These are phyloP conservation scores for Aepyceros melampus DNA, from an alignment of 2,113 vertebrate species.

Conservation along the genomic window DNA sequence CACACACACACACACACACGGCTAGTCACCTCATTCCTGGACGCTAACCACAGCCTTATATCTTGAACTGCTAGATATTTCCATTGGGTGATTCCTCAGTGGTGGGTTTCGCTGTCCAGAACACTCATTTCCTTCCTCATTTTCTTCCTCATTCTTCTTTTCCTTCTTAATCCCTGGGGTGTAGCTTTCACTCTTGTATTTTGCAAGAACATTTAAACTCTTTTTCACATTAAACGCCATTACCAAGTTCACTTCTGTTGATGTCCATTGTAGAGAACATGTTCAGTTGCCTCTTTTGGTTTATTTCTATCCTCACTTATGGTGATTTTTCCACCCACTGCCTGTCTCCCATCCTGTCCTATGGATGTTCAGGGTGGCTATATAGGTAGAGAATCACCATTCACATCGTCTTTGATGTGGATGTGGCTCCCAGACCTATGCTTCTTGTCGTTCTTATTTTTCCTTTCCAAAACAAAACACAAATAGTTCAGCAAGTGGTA, in stretches of 20 bases:
- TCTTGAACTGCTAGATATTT: neutral
- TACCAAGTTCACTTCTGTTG: neutral
- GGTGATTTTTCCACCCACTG: rapidly evolving
- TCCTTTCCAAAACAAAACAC: neutral
- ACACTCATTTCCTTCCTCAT: neutral
- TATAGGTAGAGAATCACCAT: neutral
- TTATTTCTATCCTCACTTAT: neutral
- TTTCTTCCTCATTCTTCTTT: neutral
- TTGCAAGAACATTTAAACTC: neutral
- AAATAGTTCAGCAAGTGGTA: neutral
- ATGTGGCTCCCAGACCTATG: neutral
- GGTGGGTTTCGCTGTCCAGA: neutral
- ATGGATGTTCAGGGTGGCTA: neutral
- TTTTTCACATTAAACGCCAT: neutral
- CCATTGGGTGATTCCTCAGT: neutral
- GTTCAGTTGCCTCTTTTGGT: neutral
- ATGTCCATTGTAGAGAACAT: neutral
- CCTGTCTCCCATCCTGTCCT: neutral
- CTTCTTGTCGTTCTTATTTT: neutral
- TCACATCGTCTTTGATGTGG: neutral
- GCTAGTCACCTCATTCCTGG: neutral
- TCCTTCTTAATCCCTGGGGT: neutral
- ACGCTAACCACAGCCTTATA: neutral
- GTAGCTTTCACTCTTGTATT: neutral
- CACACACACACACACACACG: neutral